Evolutionary conservation across 2,113 vertebrate genomes (phyloP).

Genomic region (Anolis sagrei): DNA sequence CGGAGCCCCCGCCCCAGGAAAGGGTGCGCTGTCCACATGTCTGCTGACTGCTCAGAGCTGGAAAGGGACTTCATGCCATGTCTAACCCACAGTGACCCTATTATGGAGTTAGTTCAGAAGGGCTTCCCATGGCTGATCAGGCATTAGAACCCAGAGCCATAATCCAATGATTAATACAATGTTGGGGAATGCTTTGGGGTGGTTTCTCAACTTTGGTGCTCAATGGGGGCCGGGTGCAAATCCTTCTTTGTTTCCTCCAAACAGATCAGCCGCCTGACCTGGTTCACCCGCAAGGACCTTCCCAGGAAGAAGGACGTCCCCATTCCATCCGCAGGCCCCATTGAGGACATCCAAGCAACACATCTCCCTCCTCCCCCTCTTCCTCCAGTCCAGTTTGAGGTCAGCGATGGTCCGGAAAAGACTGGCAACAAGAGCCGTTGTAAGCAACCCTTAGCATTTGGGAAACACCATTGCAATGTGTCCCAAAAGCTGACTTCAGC

Average conservation of each 20-base stretch:
- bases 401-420: conserved; percentile 50
- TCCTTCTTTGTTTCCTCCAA: conserved; percentile 21
- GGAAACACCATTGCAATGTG: too few species aligned
- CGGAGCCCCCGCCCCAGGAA: conserved; percentile 76
- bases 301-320: conserved; percentile 51
- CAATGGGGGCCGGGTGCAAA: too few species aligned
- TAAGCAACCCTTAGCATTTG: conserved; percentile 34
- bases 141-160: too few species aligned
- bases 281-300: conserved; percentile 86
- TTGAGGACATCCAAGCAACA: conserved; percentile 13
- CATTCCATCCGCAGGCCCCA: conserved; percentile 19
- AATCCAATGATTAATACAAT: too few species aligned
- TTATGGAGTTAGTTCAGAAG: too few species aligned
- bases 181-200: too few species aligned
- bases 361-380: conserved; percentile 27
- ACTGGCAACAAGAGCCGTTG: conserved; percentile 31
- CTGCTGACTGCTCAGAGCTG: too few species aligned
- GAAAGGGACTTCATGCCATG: too few species aligned
- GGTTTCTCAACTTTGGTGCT: too few species aligned
- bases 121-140: too few species aligned
- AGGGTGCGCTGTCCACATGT: conserved; percentile 66
- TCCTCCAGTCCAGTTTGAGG: conserved; percentile 57
- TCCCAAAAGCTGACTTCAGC: too few species aligned
- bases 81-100: too few species aligned
- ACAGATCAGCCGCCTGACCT: conserved; percentile 89